Conservation (phyloP, 2,888 invertebrate genomes). For the Lomographa bimaculata region DNA sequence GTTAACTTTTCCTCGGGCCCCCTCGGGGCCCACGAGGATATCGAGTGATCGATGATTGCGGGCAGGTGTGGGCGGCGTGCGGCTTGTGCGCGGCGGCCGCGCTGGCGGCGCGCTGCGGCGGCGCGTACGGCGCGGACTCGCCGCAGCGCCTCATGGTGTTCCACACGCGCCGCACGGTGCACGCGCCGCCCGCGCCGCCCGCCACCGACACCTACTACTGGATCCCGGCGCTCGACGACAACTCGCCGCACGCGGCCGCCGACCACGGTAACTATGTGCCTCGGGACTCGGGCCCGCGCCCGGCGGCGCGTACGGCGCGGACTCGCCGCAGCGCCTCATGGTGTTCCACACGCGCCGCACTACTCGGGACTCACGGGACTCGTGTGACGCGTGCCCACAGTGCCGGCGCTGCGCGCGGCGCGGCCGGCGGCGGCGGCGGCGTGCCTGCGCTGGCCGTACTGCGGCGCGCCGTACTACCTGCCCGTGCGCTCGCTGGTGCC, state of each 20-base stretch:
- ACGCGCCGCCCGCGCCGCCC: conserved; percentile 69
- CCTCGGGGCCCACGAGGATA: too few relatives aligned
- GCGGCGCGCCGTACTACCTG: conserved; percentile 91
- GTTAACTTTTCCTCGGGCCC: too few relatives aligned
- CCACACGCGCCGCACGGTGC: conserved; percentile 83
- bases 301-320: conserved; percentile 80
- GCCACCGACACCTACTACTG: conserved; percentile 79
- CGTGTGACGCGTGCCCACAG: not conserved
- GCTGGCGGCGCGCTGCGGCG: conserved; percentile 44
- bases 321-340: conserved; percentile 88
- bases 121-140: conserved; percentile 83
- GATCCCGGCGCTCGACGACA: conserved; percentile 90
- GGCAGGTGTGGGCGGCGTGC: conserved; percentile 48
- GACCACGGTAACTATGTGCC: too few relatives aligned
- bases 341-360: conserved; percentile 86
- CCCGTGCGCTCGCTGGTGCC: conserved; percentile 88
- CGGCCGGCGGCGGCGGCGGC: conserved; percentile 80
- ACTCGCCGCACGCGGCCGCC: conserved; percentile 81
- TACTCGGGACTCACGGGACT: too few relatives aligned
- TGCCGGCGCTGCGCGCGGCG: conserved; percentile 41
- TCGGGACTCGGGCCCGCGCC: not conserved
- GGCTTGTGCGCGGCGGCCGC: conserved; percentile 43
- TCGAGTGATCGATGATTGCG: too few relatives aligned
- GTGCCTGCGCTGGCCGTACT: conserved; percentile 87
- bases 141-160: conserved; percentile 91